phyloP scores from a whole-genome alignment of 1,140 invertebrate species.

The Papilio aristodemus region DNA sequence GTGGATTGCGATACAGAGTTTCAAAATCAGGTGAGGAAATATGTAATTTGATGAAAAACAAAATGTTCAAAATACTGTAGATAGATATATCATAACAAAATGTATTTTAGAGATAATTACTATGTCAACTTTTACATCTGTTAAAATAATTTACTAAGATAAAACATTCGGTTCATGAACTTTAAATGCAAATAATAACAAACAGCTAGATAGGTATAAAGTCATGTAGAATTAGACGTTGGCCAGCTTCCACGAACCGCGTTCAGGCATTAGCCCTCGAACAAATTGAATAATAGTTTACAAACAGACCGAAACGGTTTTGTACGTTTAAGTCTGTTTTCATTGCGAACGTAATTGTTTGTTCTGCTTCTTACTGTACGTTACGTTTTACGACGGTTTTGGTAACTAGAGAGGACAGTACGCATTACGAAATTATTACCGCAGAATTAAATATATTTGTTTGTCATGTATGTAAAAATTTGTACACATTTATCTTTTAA shows the following conservation, averaged over 20 bases:
- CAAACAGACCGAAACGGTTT: constrained; percentile 21
- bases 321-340: constrained; percentile 19
- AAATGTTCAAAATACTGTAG: no score
- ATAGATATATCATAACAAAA: no score
- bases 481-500: no score
- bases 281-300: constrained; percentile 34
- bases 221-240: constrained; percentile 25
- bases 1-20: constrained; percentile 72
- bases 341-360: constrained; percentile 22
- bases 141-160: neutral
- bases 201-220: neutral
- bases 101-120: neutral
- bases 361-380: constrained; percentile 6
- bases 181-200: constrained; percentile 10
- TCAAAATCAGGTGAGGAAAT: constrained; percentile 75
- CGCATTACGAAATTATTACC: neutral
- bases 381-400: neutral
- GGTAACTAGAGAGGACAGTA: neutral
- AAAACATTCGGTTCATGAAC: neutral
- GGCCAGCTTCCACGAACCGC: constrained; percentile 28
- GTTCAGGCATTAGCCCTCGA: constrained; percentile 18
- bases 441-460: no score
- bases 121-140: neutral
- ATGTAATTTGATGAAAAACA: no score
- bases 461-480: no score